phyloP scores from a whole-genome alignment of 2,888 invertebrate genomes.

The Cloeon dipterum region DNA sequence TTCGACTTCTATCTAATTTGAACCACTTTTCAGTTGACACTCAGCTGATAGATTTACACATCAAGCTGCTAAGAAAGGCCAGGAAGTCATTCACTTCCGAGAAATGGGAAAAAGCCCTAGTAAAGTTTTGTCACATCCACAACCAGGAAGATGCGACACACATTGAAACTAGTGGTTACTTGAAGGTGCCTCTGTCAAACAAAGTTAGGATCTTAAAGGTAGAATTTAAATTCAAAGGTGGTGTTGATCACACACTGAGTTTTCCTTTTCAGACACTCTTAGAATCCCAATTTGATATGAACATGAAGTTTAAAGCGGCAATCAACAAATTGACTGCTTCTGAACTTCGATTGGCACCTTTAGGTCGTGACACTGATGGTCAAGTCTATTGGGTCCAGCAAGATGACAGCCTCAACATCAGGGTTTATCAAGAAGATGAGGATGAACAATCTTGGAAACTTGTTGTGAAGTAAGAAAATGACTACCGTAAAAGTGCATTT shows the following conservation, averaged over 20 bases:
- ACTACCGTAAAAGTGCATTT: not conserved
- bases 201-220: constrained; percentile 83
- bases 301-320: constrained; percentile 77
- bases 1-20: no score
- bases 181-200: constrained; percentile 65
- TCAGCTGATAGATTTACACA: constrained; percentile 63
- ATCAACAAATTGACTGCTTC: constrained; percentile 54
- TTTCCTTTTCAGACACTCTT: constrained; percentile 44
- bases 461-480: constrained; percentile 50
- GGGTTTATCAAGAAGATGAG: constrained; percentile 83
- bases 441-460: constrained; percentile 93
- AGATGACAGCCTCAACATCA: constrained; percentile 68
- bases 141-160: constrained; percentile 89
- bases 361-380: constrained; percentile 80
- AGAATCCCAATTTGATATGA: constrained; percentile 86
- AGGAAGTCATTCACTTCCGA: constrained; percentile 60
- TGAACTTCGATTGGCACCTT: constrained; percentile 64
- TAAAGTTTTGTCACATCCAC: constrained; percentile 79
- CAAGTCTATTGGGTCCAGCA: constrained; percentile 85
- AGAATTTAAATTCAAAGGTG: constrained; percentile 12
- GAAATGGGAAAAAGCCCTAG: constrained; percentile 74
- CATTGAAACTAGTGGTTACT: constrained; percentile 85
- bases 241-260: not conserved
- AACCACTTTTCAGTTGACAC: constrained; percentile 62
- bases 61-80: constrained; percentile 70